Percentiles rank a stretch among this genome's conserved stretches.
Conservation (phyloP, 2,888 invertebrate genomes). For the Altica lythri region DNA sequence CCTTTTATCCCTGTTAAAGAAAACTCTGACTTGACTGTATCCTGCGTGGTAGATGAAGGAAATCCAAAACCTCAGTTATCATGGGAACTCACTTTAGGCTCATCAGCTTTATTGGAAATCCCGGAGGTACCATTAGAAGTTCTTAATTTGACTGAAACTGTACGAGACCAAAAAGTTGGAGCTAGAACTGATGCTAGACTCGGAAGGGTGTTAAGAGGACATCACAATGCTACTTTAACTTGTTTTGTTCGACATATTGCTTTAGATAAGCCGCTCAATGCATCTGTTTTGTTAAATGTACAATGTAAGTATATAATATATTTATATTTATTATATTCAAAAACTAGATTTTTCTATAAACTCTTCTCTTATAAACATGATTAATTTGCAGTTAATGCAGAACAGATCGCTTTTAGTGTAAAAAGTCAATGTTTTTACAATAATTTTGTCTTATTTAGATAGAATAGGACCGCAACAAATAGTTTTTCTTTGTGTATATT, state of each 20-base stretch:
- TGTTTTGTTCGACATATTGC: constrained; percentile 78
- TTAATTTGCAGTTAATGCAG: too few relatives aligned
- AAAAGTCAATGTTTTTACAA: too few relatives aligned
- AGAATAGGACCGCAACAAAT: too few relatives aligned
- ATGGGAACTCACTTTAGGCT: constrained; percentile 70
- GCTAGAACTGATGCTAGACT: constrained; percentile 69
- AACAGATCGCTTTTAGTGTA: too few relatives aligned
- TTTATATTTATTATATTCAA: too few relatives aligned
- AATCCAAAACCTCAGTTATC: constrained; percentile 70
- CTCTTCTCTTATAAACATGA: too few relatives aligned
- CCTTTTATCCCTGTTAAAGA: constrained; percentile 87
- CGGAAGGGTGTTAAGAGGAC: constrained; percentile 76
- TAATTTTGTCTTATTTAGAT: too few relatives aligned
- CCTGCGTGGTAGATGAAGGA: constrained; percentile 86
- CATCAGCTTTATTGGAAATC: constrained; percentile 62
- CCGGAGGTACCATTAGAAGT: constrained; percentile 63
- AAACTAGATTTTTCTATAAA: not conserved
- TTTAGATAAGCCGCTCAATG: constrained; percentile 62
- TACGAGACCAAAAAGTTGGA: constrained; percentile 55
- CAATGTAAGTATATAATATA: constrained; percentile 75
- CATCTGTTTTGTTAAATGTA: constrained; percentile 66
- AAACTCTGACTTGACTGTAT: constrained; percentile 79
- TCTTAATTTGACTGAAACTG: constrained; percentile 58
- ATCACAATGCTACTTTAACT: constrained; percentile 84
- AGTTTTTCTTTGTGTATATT: too few relatives aligned